phyloP scores from a whole-genome alignment of 2,888 invertebrate genomes.

The Chalcosyrphus nemorum region DNA sequence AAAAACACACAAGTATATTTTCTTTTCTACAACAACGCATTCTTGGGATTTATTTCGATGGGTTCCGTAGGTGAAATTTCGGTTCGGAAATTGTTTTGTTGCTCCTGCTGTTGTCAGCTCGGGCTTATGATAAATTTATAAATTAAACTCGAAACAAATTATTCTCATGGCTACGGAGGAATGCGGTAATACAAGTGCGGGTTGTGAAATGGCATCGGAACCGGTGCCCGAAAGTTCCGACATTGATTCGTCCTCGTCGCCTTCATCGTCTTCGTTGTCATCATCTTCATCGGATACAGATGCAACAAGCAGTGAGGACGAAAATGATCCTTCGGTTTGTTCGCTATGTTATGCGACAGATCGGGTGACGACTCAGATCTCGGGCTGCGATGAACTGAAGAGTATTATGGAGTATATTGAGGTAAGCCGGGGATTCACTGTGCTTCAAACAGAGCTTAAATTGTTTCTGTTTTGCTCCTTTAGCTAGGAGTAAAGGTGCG shows the following conservation, averaged over 20 bases:
- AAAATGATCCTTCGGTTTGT: conserved; percentile 12
- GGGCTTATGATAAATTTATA: background rate
- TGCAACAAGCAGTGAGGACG: background rate
- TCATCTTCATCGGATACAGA: background rate
- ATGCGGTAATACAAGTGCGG: background rate
- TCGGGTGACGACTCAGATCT: conserved; percentile 3
- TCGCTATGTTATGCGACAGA: conserved; percentile 27
- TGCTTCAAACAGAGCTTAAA: no score
- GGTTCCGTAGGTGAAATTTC: background rate
- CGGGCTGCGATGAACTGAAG: conserved; percentile 26
- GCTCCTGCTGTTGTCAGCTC: background rate
- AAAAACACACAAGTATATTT: no score
- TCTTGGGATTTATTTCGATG: background rate
- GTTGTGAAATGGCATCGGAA: background rate
- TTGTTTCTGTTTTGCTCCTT: no score
- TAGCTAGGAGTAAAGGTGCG: no score
- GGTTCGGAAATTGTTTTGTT: background rate
- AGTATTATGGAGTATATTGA: conserved; percentile 29
- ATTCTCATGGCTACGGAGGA: background rate
- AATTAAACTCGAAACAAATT: background rate
- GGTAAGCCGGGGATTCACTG: background rate
- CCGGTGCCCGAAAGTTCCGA: background rate
- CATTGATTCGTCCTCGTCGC: conserved; percentile 1
- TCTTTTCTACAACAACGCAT: background rate
- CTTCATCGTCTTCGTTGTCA: background rate